Evolutionary conservation across 2,113 vertebrate genomes (phyloP).

Genomic region (Nothoprocta pentlandii): DNA sequence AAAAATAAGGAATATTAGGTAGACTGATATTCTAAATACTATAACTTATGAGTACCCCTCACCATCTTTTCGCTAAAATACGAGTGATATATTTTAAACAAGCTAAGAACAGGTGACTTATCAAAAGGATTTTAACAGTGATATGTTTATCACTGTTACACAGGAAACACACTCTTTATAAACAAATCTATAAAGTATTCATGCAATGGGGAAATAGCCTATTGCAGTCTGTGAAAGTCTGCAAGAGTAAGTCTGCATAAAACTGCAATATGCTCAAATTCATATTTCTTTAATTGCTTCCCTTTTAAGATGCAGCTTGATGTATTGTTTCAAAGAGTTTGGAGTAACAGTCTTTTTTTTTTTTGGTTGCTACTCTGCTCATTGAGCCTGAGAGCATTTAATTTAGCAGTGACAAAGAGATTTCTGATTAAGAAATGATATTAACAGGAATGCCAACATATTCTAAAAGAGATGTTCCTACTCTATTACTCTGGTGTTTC

Average conservation of each 20-base stretch:
- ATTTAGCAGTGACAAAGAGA: background rate
- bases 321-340: background rate
- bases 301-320: background rate
- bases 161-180: background rate
- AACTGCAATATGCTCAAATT: background rate
- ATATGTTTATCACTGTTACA: background rate
- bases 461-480: background rate
- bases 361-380: background rate
- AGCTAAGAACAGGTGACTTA: constrained; percentile 21
- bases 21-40: background rate
- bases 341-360: background rate
- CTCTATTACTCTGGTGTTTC: background rate
- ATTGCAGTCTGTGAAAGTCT: background rate
- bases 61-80: background rate
- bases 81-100: background rate
- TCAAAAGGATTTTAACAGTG: background rate
- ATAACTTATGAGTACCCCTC: background rate
- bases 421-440: background rate
- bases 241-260: no score
- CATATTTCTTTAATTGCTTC: background rate
- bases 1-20: background rate
- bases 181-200: background rate
- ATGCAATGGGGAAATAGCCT: background rate
- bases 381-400: background rate
- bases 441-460: background rate